Base-by-base conservation (phyloP, 2,888 invertebrate species). In the Netelia melanura region DNA sequence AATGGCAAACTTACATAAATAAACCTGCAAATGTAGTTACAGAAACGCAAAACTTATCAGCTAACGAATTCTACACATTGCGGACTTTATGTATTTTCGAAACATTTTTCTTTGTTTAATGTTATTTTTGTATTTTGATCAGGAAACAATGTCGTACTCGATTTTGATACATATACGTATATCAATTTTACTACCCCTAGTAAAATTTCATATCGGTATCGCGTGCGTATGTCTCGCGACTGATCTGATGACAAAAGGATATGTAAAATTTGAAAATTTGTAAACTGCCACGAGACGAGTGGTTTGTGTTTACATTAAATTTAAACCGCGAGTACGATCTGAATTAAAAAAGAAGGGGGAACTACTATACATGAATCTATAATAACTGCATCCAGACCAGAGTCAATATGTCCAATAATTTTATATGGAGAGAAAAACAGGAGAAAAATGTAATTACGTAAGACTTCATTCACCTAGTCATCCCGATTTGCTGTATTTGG, bases 1-100 rank as follows among this genome's bases (percentile, higher is more conserved):
- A 92, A 91, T 91, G 92, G 90, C 90, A 91, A 92, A 92, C 89
- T 93, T 92, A 93, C 93, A 93, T 91, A 89, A 91, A 90, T 90
- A 90, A 91, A 90, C 89, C 90, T 91, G 90, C 90, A 90, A 88
- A 89, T 88, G 77, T 89, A 87, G 86, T 89, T 92, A 92, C 92
- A 92, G 90, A 90, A 92, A 93, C 91, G 91, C 90, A 91, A 90
- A 92, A 90, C 93, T 93, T 93, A 93, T 86, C 84, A 88, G 89
- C 92, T 93, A 93, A 83, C 70, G 78, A 81, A 86, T 76, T 85
- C 85, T 86, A 87, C 78, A 87, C 82, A 89, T 82, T 87, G 75
- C 74, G 62, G 83, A 86, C 72, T 87, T 84, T 87, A 86, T 81
- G 56, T 82, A 84, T 6, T 71, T 84, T 86, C 81, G 81, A 81